Conservation (phyloP, 2,113 vertebrate genomes). For the Caloenas nicobarica region DNA sequence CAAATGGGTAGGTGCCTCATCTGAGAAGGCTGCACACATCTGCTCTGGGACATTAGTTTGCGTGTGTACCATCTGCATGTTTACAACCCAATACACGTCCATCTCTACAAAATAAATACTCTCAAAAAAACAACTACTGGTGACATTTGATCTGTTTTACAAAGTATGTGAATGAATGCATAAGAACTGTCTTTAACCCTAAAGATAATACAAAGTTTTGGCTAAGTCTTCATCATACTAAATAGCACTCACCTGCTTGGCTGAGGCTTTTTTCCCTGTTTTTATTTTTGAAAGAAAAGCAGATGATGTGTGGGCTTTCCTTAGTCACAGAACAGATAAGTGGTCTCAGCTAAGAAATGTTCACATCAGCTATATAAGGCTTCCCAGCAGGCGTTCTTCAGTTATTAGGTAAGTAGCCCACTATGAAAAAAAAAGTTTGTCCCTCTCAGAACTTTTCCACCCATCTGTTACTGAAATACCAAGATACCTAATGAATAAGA, state of each 20-base stretch:
- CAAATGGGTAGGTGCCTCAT: not conserved
- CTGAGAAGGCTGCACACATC: not conserved
- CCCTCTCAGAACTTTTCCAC: not conserved
- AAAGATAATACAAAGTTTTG: not conserved
- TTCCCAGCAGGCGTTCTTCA: not conserved
- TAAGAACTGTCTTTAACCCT: not conserved
- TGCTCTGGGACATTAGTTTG: not conserved
- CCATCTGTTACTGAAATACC: not conserved
- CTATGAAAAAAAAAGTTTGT: not conserved
- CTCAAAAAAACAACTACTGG: not conserved
- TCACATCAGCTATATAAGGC: not conserved
- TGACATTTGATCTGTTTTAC: not conserved
- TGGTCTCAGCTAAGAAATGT: not conserved
- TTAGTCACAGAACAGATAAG: not conserved
- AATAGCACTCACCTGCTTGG: not conserved
- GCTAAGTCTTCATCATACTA: not conserved
- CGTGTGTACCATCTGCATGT: not conserved
- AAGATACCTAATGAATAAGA: not conserved
- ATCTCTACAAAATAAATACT: not conserved
- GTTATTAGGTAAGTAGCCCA: not conserved
- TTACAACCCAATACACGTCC: not conserved
- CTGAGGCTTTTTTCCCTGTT: not conserved
- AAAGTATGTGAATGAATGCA: accelerated
- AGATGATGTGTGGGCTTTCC: not conserved
- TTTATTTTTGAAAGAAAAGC: not conserved